phyloP scores from a whole-genome alignment of 1,140 invertebrate genomes.

The Colletes gigas region DNA sequence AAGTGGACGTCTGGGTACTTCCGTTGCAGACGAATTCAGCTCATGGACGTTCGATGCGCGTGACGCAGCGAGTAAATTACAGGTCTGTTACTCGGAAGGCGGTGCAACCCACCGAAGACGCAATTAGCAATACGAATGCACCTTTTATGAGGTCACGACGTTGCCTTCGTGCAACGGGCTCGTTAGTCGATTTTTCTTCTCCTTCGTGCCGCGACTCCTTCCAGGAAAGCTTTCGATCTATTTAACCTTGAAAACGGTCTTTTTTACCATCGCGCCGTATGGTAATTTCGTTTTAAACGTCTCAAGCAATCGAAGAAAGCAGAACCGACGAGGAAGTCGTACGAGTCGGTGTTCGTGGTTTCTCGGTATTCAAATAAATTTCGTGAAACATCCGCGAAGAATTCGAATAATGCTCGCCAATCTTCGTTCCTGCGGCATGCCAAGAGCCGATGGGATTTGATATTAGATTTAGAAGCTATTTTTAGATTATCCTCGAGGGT shows the following conservation, averaged over 20 bases:
- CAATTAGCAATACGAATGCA: slow-evolving; percentile 71
- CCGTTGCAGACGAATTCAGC: slow-evolving; percentile 72
- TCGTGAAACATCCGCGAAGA: not conserved
- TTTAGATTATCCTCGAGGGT: slow-evolving; percentile 9
- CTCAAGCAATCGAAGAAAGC: not conserved
- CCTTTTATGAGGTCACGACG: slow-evolving; percentile 64
- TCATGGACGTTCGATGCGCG: slow-evolving; percentile 70
- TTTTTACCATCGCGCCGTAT: not conserved
- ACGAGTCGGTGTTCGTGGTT: not conserved
- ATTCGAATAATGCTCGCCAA: not conserved
- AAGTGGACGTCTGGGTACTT: slow-evolving; percentile 63
- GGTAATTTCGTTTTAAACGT: not conserved
- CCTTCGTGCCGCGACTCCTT: not conserved
- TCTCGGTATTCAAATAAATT: not conserved
- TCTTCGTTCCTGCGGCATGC: not conserved
- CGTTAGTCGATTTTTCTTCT: slow-evolving; percentile 54
- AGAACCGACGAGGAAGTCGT: not conserved
- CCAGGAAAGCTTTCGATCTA: slow-evolving; percentile 28
- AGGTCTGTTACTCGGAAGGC: slow-evolving; percentile 69
- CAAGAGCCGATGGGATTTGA: not conserved
- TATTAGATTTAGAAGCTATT: not conserved
- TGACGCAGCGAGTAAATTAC: slow-evolving; percentile 73
- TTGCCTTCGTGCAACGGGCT: slow-evolving; percentile 59
- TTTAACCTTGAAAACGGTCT: not conserved
- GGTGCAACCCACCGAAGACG: slow-evolving; percentile 58